Evolutionary conservation across 2,113 vertebrate species (phyloP).

Genomic region (Phalacrocorax carbo): DNA sequence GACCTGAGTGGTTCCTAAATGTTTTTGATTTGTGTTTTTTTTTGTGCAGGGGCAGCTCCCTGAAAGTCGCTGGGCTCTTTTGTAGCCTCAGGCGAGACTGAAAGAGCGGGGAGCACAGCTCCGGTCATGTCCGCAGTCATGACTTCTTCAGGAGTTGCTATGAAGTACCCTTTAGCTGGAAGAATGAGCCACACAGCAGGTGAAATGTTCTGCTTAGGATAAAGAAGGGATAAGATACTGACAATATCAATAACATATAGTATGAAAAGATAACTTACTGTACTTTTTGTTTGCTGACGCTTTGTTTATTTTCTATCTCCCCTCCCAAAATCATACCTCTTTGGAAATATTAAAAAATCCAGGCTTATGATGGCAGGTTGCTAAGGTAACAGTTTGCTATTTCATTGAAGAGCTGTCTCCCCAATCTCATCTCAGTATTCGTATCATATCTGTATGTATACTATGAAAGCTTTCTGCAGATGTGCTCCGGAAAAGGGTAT

Average conservation of each 20-base stretch:
- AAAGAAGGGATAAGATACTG: neutral
- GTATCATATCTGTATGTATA: neutral
- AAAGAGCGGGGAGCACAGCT: neutral
- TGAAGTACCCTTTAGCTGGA: neutral
- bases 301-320: neutral
- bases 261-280: neutral
- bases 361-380: neutral
- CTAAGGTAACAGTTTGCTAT: neutral
- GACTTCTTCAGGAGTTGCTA: neutral
- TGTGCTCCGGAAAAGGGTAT: neutral
- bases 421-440: neutral
- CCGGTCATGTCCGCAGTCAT: fast-evolving
- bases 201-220: neutral
- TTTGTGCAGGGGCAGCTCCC: neutral
- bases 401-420: neutral
- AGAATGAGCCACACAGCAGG: neutral
- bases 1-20: neutral
- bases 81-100: neutral
- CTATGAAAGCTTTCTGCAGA: neutral
- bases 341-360: neutral
- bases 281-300: neutral
- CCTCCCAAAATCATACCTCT: neutral
- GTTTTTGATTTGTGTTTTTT: neutral
- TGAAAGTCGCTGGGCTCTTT: neutral
- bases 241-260: neutral